Evolutionary conservation across 1,140 invertebrate species (phyloP), one percentile per base, ranked within the genome.

Genomic region (Centruroides sculpturatus): DNA sequence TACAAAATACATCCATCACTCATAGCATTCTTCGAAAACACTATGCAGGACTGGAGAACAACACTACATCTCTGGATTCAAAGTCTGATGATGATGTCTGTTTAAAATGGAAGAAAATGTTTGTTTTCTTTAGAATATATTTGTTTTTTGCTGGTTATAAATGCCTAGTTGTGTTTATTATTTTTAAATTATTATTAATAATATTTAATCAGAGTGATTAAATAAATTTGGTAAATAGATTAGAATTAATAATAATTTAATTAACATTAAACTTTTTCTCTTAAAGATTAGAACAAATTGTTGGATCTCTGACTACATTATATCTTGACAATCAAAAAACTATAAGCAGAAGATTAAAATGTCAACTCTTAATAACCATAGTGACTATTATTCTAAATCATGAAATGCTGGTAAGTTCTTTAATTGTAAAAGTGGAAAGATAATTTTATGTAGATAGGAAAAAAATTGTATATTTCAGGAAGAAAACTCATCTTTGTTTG

Each of bases 221-320:
- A 23, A 23, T 23, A 23, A 23, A 23, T 23, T 23, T 23, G 23
- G 0, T 23, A 23, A 23, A 23, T 23, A 23, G 23, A n/a, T n/a
- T n/a, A n/a, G n/a, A n/a, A n/a, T n/a, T n/a, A n/a, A 7, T 54
- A 35, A 11, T 4, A 35, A 36, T 9, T 54, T 10, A 34, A 54
- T 46, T 46, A 41, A 12, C 12, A 5, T 13, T 59, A 55, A 47
- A 7, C 5, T 48, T 59, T 53, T 41, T 8, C 8, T 34, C 41
- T 54, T 59, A 3, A 11, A 62, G 61, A 13, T 59, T 62, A 35
- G 61, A 59, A 52, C 57, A 62, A 51, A 41, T 55, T 35, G 35
- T 59, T 50, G 56, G 47, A 50, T 62, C 61, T 47, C 57, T 62
- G 7, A 56, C 47, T 34, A 62, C 55, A 51, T 48, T 62, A 13